Percentiles rank a stretch among this genome's conserved stretches.
phyloP scores from a whole-genome alignment of 2,113 vertebrate genomes.

The Carassius carassius region DNA sequence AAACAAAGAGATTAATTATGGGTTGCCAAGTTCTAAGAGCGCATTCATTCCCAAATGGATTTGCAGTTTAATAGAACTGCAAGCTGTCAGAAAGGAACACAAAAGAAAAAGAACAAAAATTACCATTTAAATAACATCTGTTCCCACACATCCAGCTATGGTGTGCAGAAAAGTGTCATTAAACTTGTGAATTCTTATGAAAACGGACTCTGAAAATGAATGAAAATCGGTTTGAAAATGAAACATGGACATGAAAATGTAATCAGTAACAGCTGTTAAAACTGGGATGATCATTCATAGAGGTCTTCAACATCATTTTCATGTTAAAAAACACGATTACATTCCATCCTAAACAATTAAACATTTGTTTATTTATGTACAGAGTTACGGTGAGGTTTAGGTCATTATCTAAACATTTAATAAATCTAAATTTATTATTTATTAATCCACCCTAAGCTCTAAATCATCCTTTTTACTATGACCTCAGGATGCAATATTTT shows the following conservation, averaged over 20 bases:
- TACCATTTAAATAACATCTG: constrained; percentile 30
- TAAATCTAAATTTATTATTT: constrained; percentile 15
- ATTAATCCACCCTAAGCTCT: background rate
- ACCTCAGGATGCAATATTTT: background rate
- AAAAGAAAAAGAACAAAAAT: background rate
- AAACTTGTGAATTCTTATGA: background rate
- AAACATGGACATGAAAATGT: background rate
- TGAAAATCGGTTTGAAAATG: background rate
- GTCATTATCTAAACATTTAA: constrained; percentile 6
- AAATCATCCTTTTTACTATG: background rate
- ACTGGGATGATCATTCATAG: too few relatives aligned
- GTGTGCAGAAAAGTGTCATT: constrained; percentile 4
- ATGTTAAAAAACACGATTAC: background rate
- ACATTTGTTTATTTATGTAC: background rate
- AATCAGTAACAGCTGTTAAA: background rate
- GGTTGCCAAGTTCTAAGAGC: background rate
- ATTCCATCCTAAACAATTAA: background rate
- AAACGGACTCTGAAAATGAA: background rate
- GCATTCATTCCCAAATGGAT: background rate
- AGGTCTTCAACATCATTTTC: too few relatives aligned
- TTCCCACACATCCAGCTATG: background rate
- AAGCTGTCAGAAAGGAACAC: background rate
- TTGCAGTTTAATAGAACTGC: background rate
- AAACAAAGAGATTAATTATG: background rate
- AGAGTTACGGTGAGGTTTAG: background rate